Percentiles rank a stretch among this genome's conserved stretches.
Conservation (phyloP, 2,797 vertebrate genomes). For the Perodicticus potto region DNA sequence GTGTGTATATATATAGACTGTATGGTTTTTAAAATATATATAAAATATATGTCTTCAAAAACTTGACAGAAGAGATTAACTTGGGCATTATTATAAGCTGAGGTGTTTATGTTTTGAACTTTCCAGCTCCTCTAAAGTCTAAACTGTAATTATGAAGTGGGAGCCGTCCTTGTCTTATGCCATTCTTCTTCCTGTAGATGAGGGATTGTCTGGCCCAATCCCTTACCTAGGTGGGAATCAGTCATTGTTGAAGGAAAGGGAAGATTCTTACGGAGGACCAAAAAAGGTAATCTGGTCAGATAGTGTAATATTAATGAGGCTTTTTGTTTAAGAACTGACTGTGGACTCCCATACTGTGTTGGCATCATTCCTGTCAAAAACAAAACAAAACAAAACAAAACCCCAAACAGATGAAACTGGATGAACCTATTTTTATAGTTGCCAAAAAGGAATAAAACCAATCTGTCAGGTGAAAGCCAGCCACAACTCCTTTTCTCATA, state of each 20-base stretch:
- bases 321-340: not conserved
- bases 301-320: not conserved
- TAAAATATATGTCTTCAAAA: not conserved
- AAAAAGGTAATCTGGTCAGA: not conserved
- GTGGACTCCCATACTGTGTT: not conserved
- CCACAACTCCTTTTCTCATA: not conserved
- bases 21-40: not conserved
- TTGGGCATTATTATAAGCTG: not conserved
- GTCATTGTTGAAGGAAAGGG: not conserved
- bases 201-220: not conserved
- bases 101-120: constrained; percentile 5
- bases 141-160: not conserved
- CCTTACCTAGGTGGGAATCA: not conserved
- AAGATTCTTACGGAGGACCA: not conserved
- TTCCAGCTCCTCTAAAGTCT: not conserved
- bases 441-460: constrained; percentile 56
- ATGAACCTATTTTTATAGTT: constrained; percentile 62
- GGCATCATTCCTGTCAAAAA: not conserved
- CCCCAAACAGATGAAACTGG: constrained; percentile 43
- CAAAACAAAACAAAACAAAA: constrained; percentile 9
- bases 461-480: constrained; percentile 10
- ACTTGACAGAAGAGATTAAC: constrained; percentile 22
- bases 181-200: not conserved
- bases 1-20: not conserved
- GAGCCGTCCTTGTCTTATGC: not conserved